Percentiles rank a stretch among this genome's conserved stretches.
These are phyloP conservation scores for Parnassius mnemosyne DNA, from an alignment of 2,888 invertebrate genomes.

Conservation along the genomic window DNA sequence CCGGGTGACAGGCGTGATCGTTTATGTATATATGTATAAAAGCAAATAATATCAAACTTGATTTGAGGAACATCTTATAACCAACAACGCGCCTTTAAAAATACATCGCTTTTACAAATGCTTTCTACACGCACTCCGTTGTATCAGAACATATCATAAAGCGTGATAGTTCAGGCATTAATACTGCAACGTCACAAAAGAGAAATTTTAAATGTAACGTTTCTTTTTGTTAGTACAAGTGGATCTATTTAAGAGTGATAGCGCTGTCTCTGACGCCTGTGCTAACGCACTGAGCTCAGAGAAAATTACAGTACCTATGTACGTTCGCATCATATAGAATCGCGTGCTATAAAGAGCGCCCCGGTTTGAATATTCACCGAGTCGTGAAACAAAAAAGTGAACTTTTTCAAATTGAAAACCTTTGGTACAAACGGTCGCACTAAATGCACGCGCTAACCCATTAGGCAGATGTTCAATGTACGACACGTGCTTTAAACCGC, in stretches of 20 bases:
- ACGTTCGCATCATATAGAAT: background rate
- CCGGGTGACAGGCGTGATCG: no score
- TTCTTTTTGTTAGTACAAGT: background rate
- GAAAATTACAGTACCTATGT: constrained; percentile 13
- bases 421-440: constrained; percentile 5
- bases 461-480: background rate
- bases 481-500: background rate
- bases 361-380: constrained; percentile 9
- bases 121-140: background rate
- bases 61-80: background rate
- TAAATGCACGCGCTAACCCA: constrained; percentile 6
- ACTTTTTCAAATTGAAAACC: constrained; percentile 19
- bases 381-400: constrained; percentile 7
- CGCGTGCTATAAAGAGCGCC: constrained; percentile 7
- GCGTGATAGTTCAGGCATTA: constrained; percentile 1
- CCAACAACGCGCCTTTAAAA: background rate
- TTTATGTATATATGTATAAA: no score
- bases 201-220: no score
- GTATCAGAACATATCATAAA: constrained; percentile 12
- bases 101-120: no score
- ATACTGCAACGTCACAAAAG: background rate
- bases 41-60: background rate
- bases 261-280: background rate
- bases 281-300: constrained; percentile 9
- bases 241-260: constrained; percentile 5